Conservation (phyloP, 2,888 invertebrate genomes). For the Monoplex corrugatus region DNA sequence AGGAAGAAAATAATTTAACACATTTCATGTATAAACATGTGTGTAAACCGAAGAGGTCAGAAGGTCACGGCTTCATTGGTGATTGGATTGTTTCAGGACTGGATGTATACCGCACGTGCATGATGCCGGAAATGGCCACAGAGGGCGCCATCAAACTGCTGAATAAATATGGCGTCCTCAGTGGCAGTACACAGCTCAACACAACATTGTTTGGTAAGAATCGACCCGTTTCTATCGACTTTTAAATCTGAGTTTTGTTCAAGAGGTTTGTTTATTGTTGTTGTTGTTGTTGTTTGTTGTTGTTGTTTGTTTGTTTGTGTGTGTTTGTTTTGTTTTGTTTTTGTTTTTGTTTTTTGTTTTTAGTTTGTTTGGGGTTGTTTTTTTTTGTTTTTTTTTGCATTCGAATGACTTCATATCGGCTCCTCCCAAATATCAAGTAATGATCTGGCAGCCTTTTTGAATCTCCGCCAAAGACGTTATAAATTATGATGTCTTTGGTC, state of each 20-base stretch:
- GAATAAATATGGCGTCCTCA: background rate
- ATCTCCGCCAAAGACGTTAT: too few relatives aligned
- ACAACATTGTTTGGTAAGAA: background rate
- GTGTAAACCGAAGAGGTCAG: background rate
- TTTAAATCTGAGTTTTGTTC: background rate
- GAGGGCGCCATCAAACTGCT: background rate
- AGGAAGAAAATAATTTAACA: background rate
- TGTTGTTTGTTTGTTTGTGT: background rate
- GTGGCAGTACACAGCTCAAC: background rate
- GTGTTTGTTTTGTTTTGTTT: background rate
- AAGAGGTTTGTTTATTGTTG: background rate
- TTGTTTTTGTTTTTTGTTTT: background rate
- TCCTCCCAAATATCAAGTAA: too few relatives aligned
- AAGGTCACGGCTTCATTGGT: background rate
- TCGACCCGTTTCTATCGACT: background rate
- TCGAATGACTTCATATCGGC: too few relatives aligned
- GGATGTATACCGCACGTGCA: slow-evolving; percentile 40
- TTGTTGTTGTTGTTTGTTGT: too few relatives aligned
- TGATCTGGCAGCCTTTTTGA: too few relatives aligned
- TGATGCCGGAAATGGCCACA: slow-evolving; percentile 33
- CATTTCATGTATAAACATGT: background rate
- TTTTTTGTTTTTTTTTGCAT: too few relatives aligned
- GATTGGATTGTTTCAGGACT: slow-evolving; percentile 1
- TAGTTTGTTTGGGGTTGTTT: too few relatives aligned
- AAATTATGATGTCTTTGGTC: too few relatives aligned